These are phyloP conservation scores for Catagonus wagneri DNA, from an alignment of 2,113 vertebrate genomes.

Conservation along the genomic window DNA sequence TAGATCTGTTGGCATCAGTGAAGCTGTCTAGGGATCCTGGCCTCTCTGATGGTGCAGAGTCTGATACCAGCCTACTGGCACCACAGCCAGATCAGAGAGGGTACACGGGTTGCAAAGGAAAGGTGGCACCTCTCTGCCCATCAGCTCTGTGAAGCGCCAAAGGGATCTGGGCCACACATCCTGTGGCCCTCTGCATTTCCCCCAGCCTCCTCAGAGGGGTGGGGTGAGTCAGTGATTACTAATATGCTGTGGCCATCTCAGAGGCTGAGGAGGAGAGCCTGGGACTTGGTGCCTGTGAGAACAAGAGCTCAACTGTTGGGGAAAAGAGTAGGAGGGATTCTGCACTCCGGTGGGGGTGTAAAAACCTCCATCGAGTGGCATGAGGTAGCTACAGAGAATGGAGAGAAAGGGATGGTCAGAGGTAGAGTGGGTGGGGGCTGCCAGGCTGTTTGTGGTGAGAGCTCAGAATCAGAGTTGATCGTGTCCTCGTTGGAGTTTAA, in stretches of 20 bases:
- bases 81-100: conserved; percentile 28
- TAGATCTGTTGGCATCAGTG: conserved; percentile 77
- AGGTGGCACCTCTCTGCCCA: conserved; percentile 37
- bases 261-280: conserved; percentile 57
- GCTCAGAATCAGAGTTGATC: background rate
- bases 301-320: conserved; percentile 81
- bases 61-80: conserved; percentile 65
- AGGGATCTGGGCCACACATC: conserved; percentile 64
- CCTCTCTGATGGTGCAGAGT: conserved; percentile 50
- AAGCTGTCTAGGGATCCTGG: conserved; percentile 77
- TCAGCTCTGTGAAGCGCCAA: background rate
- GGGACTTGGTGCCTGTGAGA: conserved; percentile 63
- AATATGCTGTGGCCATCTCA: conserved; percentile 64
- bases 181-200: conserved; percentile 56
- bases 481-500: conserved; percentile 2
- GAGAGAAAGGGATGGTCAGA: background rate
- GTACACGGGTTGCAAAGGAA: background rate
- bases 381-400: conserved; percentile 13
- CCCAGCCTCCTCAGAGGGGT: conserved; percentile 5
- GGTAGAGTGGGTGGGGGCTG: background rate
- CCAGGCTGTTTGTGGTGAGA: background rate
- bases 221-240: conserved; percentile 81
- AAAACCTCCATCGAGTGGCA: conserved; percentile 7
- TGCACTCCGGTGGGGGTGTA: conserved; percentile 32
- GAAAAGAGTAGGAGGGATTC: conserved; percentile 74